phyloP scores from a whole-genome alignment of 2,888 invertebrate species.

The Phragmatobia fuliginosa region DNA sequence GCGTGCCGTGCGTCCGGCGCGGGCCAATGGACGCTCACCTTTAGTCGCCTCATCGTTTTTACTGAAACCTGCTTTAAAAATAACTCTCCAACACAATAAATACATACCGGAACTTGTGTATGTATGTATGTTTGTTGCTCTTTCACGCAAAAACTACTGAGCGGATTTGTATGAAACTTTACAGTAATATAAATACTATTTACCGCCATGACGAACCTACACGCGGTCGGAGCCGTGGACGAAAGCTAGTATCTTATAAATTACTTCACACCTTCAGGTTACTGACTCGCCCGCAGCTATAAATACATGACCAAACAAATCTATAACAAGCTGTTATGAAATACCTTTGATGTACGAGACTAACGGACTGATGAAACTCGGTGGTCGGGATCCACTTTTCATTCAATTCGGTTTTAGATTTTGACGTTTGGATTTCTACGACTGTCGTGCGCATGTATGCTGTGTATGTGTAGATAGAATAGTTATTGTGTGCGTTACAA shows the following conservation, averaged over 20 bases:
- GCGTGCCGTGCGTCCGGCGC: too few species aligned
- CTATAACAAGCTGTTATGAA: conserved; percentile 33
- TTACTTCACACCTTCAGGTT: conserved; percentile 14
- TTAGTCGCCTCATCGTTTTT: not conserved
- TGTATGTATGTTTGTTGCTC: too few species aligned
- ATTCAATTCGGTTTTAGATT: conserved; percentile 40
- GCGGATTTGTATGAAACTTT: too few species aligned
- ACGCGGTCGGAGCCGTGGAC: too few species aligned
- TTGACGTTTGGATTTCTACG: conserved; percentile 21
- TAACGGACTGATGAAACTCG: conserved; percentile 32
- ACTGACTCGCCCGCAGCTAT: conserved; percentile 7
- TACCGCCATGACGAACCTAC: too few species aligned
- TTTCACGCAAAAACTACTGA: too few species aligned
- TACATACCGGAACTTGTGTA: not conserved
- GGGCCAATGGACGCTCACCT: too few species aligned
- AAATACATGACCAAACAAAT: conserved; percentile 10
- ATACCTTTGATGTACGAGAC: conserved; percentile 42
- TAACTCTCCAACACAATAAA: not conserved
- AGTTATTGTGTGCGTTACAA: not conserved
- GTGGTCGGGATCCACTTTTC: conserved; percentile 32
- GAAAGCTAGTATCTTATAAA: conserved; percentile 6
- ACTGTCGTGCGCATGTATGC: not conserved
- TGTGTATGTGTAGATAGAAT: not conserved
- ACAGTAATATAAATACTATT: too few species aligned
- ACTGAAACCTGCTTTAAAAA: not conserved